phyloP scores from a whole-genome alignment of 2,888 invertebrate genomes.

The Rhingia rostrata region DNA sequence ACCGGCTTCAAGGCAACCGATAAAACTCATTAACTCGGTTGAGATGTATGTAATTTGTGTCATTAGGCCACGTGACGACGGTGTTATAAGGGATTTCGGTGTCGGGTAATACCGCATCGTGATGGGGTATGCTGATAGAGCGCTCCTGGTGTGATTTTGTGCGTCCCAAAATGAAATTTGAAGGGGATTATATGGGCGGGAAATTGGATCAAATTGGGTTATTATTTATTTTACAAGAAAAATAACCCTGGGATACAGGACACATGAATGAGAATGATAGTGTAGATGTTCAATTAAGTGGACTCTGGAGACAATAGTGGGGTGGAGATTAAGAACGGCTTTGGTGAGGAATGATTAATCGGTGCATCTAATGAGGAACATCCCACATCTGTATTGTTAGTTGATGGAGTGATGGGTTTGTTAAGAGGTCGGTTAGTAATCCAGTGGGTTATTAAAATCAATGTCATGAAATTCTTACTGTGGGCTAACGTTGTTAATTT shows the following conservation, averaged over 20 bases:
- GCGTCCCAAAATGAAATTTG: neutral
- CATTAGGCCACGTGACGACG: conserved; percentile 38
- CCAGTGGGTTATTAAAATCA: too few relatives aligned
- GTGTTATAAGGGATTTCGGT: conserved; percentile 41
- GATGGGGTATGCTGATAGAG: too few relatives aligned
- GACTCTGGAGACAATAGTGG: neutral
- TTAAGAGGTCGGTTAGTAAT: too few relatives aligned
- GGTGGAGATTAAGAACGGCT: conserved; percentile 9
- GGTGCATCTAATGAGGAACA: too few relatives aligned
- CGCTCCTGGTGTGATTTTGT: neutral
- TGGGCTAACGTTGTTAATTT: too few relatives aligned
- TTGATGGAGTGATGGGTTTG: too few relatives aligned
- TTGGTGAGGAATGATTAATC: too few relatives aligned
- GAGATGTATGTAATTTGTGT: conserved; percentile 30
- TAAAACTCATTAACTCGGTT: conserved; percentile 49
- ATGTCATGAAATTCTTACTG: too few relatives aligned
- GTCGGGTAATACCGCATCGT: too few relatives aligned
- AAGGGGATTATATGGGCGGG: neutral
- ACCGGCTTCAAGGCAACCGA: conserved; percentile 14
- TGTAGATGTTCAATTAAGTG: conserved; percentile 9
- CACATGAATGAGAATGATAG: neutral
- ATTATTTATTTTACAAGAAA: conserved; percentile 18
- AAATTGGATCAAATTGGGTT: neutral
- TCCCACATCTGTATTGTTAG: too few relatives aligned
- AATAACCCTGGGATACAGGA: neutral